Conservation (phyloP, 2,113 vertebrate genomes). For the Panthera leo region DNA sequence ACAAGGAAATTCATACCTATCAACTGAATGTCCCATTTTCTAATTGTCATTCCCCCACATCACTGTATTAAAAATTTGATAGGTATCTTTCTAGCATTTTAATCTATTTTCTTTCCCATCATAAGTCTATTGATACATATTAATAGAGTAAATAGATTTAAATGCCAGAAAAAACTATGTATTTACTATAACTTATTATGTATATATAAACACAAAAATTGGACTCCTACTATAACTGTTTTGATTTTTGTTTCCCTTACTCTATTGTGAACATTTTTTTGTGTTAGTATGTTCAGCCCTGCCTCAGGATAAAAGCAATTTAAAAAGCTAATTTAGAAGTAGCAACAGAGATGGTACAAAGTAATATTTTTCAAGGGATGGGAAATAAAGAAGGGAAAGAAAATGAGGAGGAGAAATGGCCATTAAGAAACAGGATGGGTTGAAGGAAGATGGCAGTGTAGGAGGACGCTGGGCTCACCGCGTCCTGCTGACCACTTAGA, state of each 20-base stretch:
- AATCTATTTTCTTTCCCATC: background rate
- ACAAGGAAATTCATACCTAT: background rate
- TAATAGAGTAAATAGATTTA: background rate
- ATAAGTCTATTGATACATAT: background rate
- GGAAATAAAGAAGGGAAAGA: constrained; percentile 13
- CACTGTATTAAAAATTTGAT: background rate
- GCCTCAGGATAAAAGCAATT: constrained; percentile 34
- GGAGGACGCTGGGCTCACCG: too few relatives aligned
- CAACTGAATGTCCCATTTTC: background rate
- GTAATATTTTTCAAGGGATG: background rate
- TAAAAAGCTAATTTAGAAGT: constrained; percentile 55
- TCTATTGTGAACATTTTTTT: background rate
- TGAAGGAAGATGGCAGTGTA: background rate
- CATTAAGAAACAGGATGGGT: background rate
- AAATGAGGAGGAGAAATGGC: constrained; percentile 25
- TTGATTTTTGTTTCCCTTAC: background rate
- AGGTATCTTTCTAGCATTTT: constrained; percentile 20
- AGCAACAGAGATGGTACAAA: constrained; percentile 4
- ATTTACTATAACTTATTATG: background rate
- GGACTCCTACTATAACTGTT: background rate
- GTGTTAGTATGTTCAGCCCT: background rate
- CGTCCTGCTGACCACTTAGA: too few relatives aligned
- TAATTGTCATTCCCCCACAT: background rate
- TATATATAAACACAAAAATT: background rate
- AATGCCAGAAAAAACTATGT: background rate